A percentile compares a stretch with the other conserved stretches of the same genome.
These are phyloP conservation scores for Sylvilagus floridanus DNA, from an alignment of 2,797 vertebrate species.

Conservation along the genomic window DNA sequence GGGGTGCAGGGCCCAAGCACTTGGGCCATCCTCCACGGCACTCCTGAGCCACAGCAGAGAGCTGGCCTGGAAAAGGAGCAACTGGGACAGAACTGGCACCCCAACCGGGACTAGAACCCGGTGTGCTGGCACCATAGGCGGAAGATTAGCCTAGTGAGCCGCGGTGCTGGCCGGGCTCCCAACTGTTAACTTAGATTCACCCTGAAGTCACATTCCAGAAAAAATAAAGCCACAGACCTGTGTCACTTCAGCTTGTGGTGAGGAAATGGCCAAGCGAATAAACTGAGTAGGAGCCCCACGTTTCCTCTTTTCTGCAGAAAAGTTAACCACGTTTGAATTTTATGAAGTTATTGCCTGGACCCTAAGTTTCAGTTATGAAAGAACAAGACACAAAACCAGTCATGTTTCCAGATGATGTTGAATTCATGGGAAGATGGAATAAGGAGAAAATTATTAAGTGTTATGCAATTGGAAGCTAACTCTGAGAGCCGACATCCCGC, in stretches of 20 bases:
- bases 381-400: background rate
- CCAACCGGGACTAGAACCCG: too few relatives aligned
- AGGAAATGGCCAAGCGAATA: background rate
- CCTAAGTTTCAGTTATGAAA: background rate
- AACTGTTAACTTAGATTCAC: background rate
- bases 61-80: too few relatives aligned
- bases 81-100: too few relatives aligned
- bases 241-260: background rate
- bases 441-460: background rate
- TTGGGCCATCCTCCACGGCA: too few relatives aligned
- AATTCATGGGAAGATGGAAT: background rate
- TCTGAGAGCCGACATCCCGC: background rate
- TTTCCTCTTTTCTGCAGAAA: background rate
- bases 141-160: too few relatives aligned
- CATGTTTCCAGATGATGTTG: conserved; percentile 36
- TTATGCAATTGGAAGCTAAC: background rate
- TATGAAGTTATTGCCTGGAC: background rate
- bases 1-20: too few relatives aligned
- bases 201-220: conserved; percentile 18
- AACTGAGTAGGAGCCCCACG: background rate
- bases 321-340: background rate
- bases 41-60: too few relatives aligned
- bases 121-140: too few relatives aligned
- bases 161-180: background rate
- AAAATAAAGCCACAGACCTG: background rate